These are phyloP conservation scores for Spodoptera frugiperda DNA, from an alignment of 1,140 invertebrate species.

Conservation along the genomic window DNA sequence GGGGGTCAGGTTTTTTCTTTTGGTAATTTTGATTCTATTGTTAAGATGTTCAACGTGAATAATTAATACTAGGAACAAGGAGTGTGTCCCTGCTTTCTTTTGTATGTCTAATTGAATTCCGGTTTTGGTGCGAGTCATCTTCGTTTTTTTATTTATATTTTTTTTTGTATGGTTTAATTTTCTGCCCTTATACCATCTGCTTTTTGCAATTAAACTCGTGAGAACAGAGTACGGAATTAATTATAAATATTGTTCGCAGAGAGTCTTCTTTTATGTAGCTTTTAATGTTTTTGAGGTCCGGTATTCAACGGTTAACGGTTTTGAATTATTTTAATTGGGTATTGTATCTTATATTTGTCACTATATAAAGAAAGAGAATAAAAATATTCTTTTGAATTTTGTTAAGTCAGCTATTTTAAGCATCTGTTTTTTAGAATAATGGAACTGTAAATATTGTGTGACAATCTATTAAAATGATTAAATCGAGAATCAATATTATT, in stretches of 20 bases:
- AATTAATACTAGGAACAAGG: slow-evolving; percentile 74
- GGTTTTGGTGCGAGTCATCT: slow-evolving; percentile 81
- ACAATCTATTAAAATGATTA: too few relatives aligned
- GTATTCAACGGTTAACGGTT: slow-evolving; percentile 36
- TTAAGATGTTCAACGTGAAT: slow-evolving; percentile 67
- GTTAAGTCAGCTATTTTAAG: slow-evolving; percentile 23
- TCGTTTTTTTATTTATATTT: slow-evolving; percentile 73
- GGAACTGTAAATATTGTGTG: too few relatives aligned
- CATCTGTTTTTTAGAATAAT: not conserved
- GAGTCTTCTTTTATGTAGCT: slow-evolving; percentile 2
- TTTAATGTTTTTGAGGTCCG: slow-evolving; percentile 35
- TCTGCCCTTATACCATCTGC: slow-evolving; percentile 77
- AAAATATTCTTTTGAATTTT: slow-evolving; percentile 9
- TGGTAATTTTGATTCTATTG: slow-evolving; percentile 65
- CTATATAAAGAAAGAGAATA: not conserved
- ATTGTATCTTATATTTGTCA: not conserved
- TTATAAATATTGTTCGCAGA: slow-evolving; percentile 57
- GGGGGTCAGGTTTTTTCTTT: slow-evolving; percentile 79
- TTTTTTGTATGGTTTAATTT: slow-evolving; percentile 66
- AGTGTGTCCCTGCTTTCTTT: slow-evolving; percentile 78
- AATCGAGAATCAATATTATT: too few relatives aligned
- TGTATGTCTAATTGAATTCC: slow-evolving; percentile 83
- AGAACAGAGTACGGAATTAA: slow-evolving; percentile 76
- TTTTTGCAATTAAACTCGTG: slow-evolving; percentile 82
- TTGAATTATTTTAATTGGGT: slow-evolving; percentile 34